Evolutionary conservation across 2,113 vertebrate genomes (phyloP).

Genomic region (Thermophis baileyi): DNA sequence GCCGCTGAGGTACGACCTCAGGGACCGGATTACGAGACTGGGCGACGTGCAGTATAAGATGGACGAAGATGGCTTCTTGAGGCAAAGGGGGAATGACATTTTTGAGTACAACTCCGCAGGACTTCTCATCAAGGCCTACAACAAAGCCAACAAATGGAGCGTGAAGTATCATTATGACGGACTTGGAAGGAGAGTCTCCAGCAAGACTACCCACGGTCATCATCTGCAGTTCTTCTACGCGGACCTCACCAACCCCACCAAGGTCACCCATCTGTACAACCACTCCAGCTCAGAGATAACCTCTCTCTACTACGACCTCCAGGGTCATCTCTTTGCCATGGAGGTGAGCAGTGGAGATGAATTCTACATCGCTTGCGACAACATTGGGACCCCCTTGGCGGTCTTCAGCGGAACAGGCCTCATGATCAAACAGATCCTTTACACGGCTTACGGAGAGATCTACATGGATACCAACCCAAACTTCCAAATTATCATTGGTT

Average conservation of each 20-base stretch:
- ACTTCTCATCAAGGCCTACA: slow-evolving; percentile 89
- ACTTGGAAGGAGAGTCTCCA: slow-evolving; percentile 90
- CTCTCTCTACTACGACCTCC: slow-evolving; percentile 95
- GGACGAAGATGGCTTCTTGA: slow-evolving; percentile 96
- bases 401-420: slow-evolving; percentile 93
- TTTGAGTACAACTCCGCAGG: slow-evolving; percentile 95
- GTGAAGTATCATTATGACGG: slow-evolving; percentile 94
- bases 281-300: slow-evolving; percentile 97
- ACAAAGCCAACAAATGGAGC: slow-evolving; percentile 84
- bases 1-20: slow-evolving; percentile 88
- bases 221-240: slow-evolving; percentile 98
- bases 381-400: slow-evolving; percentile 93
- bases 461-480: slow-evolving; percentile 96
- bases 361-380: slow-evolving; percentile 96
- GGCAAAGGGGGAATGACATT: slow-evolving; percentile 88
- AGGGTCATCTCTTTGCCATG: slow-evolving; percentile 97
- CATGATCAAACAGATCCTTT: slow-evolving; percentile 96
- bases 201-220: slow-evolving; percentile 82
- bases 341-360: slow-evolving; percentile 94
- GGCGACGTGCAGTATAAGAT: slow-evolving; percentile 91
- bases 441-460: slow-evolving; percentile 95
- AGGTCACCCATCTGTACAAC: slow-evolving; percentile 97
- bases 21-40: slow-evolving; percentile 90
- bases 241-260: slow-evolving; percentile 89
- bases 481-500: slow-evolving; percentile 92